Conservation (phyloP, 2,797 vertebrate species). For the Cetoscarus ocellatus region DNA sequence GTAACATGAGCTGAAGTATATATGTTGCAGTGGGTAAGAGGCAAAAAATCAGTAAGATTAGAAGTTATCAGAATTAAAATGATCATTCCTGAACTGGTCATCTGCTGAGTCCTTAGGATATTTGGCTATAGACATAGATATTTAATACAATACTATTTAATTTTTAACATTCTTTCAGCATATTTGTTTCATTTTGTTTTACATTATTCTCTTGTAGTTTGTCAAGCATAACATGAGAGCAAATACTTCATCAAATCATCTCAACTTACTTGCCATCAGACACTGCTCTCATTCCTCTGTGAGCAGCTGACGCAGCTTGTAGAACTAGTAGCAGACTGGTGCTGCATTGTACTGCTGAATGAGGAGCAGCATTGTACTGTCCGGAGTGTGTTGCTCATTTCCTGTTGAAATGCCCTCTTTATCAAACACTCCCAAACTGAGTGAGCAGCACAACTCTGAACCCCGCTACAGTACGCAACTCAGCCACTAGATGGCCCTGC, state of each 20-base stretch:
- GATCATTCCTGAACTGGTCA: too few species aligned
- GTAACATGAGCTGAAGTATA: too few species aligned
- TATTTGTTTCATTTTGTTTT: neutral
- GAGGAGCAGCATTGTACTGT: conserved; percentile 49
- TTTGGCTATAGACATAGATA: too few species aligned
- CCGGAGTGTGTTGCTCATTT: conserved; percentile 12
- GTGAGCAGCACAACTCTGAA: neutral
- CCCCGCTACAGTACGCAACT: conserved; percentile 9
- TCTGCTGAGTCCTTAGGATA: too few species aligned
- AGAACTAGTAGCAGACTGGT: conserved; percentile 22
- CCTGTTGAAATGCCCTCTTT: conserved; percentile 14
- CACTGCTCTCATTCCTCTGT: neutral
- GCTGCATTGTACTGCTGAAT: conserved; percentile 46
- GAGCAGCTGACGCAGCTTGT: conserved; percentile 16
- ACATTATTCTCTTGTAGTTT: neutral
- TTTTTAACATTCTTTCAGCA: too few species aligned
- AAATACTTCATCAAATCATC: conserved; percentile 1
- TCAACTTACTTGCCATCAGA: neutral
- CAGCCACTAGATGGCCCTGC: conserved; percentile 71
- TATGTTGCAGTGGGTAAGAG: too few species aligned
- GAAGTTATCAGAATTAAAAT: too few species aligned
- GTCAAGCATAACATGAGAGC: neutral
- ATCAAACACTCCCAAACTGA: conserved; percentile 22
- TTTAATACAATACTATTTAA: too few species aligned
- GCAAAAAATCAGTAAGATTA: too few species aligned